Percentiles rank a stretch among this genome's conserved stretches.
Evolutionary conservation across 2,113 vertebrate genomes (phyloP).

Genomic region (Piprites chloris): DNA sequence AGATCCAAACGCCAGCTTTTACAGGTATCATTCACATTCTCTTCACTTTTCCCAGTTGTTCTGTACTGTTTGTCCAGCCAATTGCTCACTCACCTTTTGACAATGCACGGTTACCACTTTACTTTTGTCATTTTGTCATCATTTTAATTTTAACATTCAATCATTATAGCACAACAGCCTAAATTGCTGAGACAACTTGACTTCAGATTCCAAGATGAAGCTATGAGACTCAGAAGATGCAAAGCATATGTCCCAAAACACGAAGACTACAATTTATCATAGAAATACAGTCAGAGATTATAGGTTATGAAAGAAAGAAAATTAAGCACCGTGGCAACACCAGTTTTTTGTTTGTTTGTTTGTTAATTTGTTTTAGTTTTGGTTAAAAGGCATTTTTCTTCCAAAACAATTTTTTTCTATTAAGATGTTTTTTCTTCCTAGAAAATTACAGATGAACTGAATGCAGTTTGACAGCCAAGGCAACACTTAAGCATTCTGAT

Average conservation of each 20-base stretch:
- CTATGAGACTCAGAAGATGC: not conserved
- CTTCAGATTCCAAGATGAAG: not conserved
- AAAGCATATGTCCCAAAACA: not conserved
- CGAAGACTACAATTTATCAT: not conserved
- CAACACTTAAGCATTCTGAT: not conserved
- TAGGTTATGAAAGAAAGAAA: not conserved
- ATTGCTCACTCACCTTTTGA: not conserved
- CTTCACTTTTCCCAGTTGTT: not conserved
- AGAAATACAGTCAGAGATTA: not conserved
- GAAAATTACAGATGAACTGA: not conserved
- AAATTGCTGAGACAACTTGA: not conserved
- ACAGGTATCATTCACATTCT: not conserved
- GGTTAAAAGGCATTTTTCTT: not conserved
- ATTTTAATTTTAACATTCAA: not conserved
- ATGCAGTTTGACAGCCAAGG: not conserved
- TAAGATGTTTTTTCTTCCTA: fast-evolving
- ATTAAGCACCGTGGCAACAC: not conserved
- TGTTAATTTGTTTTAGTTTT: not conserved
- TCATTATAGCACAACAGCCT: not conserved
- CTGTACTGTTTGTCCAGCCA: not conserved
- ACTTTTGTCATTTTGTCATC: not conserved
- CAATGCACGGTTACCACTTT: not conserved
- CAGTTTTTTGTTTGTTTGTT: not conserved
- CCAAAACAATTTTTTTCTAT: not conserved
- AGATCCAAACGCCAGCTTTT: not conserved